Base-by-base conservation (phyloP, 2,113 vertebrate species). In the Pheucticus melanocephalus region DNA sequence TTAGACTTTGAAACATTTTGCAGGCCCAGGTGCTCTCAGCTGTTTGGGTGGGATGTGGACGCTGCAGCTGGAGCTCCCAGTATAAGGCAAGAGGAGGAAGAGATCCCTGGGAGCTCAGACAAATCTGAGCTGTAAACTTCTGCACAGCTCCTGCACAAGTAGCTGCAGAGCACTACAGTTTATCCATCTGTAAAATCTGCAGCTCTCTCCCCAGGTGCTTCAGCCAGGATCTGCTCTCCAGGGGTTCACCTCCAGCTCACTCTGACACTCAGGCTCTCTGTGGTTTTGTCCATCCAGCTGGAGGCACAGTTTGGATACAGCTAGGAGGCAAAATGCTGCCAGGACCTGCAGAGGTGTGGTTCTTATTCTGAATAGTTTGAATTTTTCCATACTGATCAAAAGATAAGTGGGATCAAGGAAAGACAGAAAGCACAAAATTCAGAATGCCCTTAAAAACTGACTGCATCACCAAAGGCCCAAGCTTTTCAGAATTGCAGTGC, bases 171-270 rank as follows among this genome's bases (percentile, higher is more conserved):
- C 23, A 3, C 14, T 56, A 0, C 5, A 17, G 44, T 40, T 64
- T 21, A 31, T 63, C 45, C 6, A 12, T 8, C 10, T 56, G 33
- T 45, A 22, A 75, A 70, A 51, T 64, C 22, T 47, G 44, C 27
- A 80, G 18, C 30, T 56, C 7, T 47, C 53, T 15, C 19, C 31
- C 3, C 7, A n/a, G n/a, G 11, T 48, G 40, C 18, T 21, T 60
- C 17, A 5, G 20, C 7, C 15, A 30, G 76, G 15, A 15, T 40
- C n/a, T 66, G 35, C 35, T 69, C 53, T 64, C 25, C 4, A 10
- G 24, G 20, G 3, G 0, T 24, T 82, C 0, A 0, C 53, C 11
- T 45, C 50, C 3, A 2, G 27, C 13, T 61, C 30, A 2, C 39
- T 27, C 44, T 47, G 19, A 37, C 5, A 1, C 24, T 48, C 10